Percentiles rank a stretch among this genome's conserved stretches.
Evolutionary conservation across 1,140 invertebrate genomes (phyloP).

Genomic region (Helicoverpa armigera): DNA sequence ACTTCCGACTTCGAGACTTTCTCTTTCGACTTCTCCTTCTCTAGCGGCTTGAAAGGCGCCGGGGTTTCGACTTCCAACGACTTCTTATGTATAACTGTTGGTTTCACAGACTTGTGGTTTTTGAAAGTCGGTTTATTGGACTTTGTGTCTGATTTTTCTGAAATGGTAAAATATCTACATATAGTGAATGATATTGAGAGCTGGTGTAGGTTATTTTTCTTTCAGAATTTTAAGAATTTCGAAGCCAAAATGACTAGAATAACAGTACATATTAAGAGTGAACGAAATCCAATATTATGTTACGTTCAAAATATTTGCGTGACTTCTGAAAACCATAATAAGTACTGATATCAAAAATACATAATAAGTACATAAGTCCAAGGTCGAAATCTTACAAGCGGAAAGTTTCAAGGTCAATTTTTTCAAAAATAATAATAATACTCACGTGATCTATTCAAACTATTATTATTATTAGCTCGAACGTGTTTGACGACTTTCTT

Average conservation of each 20-base stretch:
- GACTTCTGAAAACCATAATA: too few relatives aligned
- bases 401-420: too few relatives aligned
- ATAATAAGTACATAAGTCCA: too few relatives aligned
- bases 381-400: neutral
- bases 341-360: too few relatives aligned
- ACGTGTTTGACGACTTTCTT: constrained; percentile 31
- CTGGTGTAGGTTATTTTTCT: too few relatives aligned
- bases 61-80: neutral
- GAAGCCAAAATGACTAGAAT: too few relatives aligned
- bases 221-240: too few relatives aligned
- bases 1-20: neutral
- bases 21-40: neutral
- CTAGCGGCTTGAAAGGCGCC: constrained; percentile 2
- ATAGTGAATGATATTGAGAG: too few relatives aligned
- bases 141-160: constrained; percentile 5
- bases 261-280: too few relatives aligned
- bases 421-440: neutral
- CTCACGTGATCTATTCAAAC: neutral
- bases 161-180: too few relatives aligned
- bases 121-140: neutral
- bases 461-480: neutral
- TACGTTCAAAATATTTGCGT: too few relatives aligned
- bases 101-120: neutral
- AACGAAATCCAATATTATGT: too few relatives aligned
- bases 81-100: neutral